Evolutionary conservation across 2,113 vertebrate genomes (phyloP).

Genomic region (Colinus virginianus): DNA sequence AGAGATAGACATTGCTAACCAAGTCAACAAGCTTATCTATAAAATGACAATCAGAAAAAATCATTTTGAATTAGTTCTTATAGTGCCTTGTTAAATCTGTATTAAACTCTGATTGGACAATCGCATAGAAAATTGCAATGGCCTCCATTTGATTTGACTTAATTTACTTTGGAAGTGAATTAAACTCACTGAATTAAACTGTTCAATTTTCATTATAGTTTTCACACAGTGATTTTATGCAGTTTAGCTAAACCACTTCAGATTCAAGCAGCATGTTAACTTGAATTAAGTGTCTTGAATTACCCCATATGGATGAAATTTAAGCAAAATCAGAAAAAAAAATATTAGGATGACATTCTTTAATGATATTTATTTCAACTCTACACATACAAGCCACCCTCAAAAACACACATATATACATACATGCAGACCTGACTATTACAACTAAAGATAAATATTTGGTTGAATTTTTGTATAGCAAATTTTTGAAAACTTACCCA

Average conservation of each 20-base stretch:
- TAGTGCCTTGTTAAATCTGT: neutral
- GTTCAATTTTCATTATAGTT: conserved; percentile 35
- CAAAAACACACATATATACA: accelerated
- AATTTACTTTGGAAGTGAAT: conserved; percentile 36
- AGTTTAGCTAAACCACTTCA: conserved; percentile 16
- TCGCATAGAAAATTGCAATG: conserved; percentile 11
- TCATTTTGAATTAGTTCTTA: neutral
- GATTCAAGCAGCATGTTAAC: neutral
- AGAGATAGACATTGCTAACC: accelerated
- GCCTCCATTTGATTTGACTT: conserved; percentile 29
- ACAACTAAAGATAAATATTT: neutral
- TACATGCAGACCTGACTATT: neutral
- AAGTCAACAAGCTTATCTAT: neutral
- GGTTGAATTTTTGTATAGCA: neutral
- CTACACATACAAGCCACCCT: accelerated
- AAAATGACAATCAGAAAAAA: neutral
- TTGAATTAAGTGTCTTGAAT: neutral
- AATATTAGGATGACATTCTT: neutral
- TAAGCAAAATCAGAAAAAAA: neutral
- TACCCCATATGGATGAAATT: neutral
- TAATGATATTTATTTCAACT: neutral
- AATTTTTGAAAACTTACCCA: neutral
- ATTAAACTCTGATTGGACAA: neutral
- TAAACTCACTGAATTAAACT: conserved; percentile 24
- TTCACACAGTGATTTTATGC: conserved; percentile 11